Conservation (phyloP, 2,113 vertebrate species). For the Indri indri region DNA sequence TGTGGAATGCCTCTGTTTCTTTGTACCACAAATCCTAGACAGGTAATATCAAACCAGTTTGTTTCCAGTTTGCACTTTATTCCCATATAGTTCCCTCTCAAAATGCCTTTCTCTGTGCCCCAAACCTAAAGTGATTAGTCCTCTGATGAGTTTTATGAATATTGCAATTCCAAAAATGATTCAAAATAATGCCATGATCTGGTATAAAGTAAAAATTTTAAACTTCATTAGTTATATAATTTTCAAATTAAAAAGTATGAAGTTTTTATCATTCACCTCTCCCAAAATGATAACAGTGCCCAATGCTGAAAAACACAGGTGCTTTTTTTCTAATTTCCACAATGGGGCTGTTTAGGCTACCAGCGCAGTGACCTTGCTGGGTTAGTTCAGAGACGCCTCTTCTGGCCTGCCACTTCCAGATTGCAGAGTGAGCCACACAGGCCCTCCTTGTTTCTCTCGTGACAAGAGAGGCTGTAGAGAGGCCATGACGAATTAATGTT, state of each 20-base stretch:
- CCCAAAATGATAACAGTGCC: not conserved
- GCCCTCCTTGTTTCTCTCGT: not conserved
- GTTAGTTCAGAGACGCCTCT: not conserved
- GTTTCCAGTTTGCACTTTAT: not conserved
- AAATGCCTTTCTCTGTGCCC: not conserved
- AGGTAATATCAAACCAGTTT: not conserved
- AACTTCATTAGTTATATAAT: not conserved
- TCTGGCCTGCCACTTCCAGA: not conserved
- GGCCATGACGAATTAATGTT: not conserved
- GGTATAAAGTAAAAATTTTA: not conserved
- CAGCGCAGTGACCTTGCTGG: not conserved
- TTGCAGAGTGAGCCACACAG: not conserved
- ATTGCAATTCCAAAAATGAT: conserved; percentile 28
- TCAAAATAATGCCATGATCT: not conserved
- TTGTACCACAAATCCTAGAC: not conserved
- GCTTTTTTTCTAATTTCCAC: not conserved
- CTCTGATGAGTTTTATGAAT: not conserved
- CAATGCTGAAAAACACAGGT: not conserved
- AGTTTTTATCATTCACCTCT: not conserved
- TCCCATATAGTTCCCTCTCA: not conserved
- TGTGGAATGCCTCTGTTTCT: not conserved
- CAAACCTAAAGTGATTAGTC: not conserved
- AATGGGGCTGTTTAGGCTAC: not conserved
- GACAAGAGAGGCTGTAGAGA: not conserved
- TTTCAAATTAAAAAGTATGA: not conserved